Base-by-base conservation (phyloP, 2,888 invertebrate species). In the Drosophila mayaguana region DNA sequence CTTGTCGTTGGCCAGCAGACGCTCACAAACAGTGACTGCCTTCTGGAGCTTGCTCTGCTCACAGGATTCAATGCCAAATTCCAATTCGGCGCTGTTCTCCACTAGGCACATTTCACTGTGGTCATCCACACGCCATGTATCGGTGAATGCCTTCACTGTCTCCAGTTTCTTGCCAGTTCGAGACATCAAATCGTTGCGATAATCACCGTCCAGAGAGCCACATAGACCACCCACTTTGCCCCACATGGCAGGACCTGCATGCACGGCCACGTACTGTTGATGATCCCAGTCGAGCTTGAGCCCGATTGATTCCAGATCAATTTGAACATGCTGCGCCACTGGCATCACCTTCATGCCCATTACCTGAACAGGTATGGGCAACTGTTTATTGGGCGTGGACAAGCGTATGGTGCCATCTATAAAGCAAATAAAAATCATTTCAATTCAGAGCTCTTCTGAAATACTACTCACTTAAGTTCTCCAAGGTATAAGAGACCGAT, bases 191-290 rank as follows among this genome's bases (percentile, higher is more conserved):
- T 98, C 97, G 87, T 97, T 96, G 9, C 92, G 93, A 7, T 93
- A 92, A 82, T 95, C 94, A 0, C 96, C 96, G 91, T 98, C 96
- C 79, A 97, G 93, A 0, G 94, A 94, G 0, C 98, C 98, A 90
- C 98, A 98, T 0, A 98, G 93, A 62, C 98, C 98, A 72, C 95
- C 95, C 0, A 97, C 96, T 83, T 95, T 95, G 86, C 96, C 96
- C 96, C 97, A 97, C 40, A 96, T 92, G 3, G 94, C 94, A 28
- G 96, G 94, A 2, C 95, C 94, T 0, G 95, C 95, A 89, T 96
- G 95, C 0, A 97, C 93, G 72, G 95, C 93, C 7, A 97, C 93
- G 70, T 95, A 91, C 88, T 95, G 94, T 94, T 96, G 92, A 57
- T 89, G 91, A 90, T 98, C 97, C 98, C 98, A 98, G 75, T 95